These are phyloP conservation scores for Apteryx owenii DNA, from an alignment of 2,113 vertebrate species.

Conservation along the genomic window DNA sequence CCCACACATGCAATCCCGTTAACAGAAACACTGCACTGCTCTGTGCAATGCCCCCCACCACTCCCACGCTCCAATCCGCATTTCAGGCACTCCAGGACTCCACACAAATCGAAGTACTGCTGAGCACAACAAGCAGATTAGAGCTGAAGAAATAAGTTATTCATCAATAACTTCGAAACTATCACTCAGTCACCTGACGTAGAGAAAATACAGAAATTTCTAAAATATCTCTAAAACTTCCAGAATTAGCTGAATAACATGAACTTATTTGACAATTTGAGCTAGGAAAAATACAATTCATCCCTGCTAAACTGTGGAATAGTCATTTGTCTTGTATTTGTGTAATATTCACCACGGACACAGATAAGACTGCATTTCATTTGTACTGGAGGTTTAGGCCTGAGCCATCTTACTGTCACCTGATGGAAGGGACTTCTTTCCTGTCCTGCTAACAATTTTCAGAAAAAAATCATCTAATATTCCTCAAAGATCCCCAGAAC, in stretches of 20 bases:
- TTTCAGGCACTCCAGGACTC: not conserved
- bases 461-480: not conserved
- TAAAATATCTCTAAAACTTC: not conserved
- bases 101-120: not conserved
- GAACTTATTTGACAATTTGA: not conserved
- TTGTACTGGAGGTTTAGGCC: not conserved
- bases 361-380: accelerated
- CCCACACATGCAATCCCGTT: not conserved
- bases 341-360: accelerated
- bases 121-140: not conserved
- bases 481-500: not conserved
- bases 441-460: accelerated
- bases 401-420: not conserved
- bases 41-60: not conserved
- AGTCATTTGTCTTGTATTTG: not conserved
- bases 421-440: not conserved
- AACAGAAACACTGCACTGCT: no score
- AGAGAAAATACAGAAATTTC: not conserved
- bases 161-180: not conserved
- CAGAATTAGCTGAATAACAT: not conserved
- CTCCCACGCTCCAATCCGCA: not conserved
- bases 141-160: not conserved
- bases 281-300: not conserved
- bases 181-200: not conserved
- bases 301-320: not conserved